Base-by-base conservation (phyloP, 2,113 vertebrate species). In the Toxotes jaculatrix region DNA sequence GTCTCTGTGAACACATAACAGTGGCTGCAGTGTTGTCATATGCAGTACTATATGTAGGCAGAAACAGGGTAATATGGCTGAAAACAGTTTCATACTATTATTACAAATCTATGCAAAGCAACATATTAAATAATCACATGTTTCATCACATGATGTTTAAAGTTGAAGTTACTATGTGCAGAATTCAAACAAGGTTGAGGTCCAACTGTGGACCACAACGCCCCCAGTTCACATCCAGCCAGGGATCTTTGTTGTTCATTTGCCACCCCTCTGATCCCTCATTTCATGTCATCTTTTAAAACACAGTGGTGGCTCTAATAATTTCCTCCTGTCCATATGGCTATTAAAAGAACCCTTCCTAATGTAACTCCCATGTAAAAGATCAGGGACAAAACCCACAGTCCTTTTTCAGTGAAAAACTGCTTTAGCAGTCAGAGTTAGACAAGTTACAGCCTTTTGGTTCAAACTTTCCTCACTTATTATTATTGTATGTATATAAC, bases 1-100 rank as follows among this genome's bases (percentile, higher is more conserved):
- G 63, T 61, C 63, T 76, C 31, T 17, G 4, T 36, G 49, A 65
- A 74, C 75, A 80, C 45, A 63, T 12, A 38, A 45, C 51, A 55
- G 51, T 13, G 32, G 59, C 63, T 36, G 19, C 36, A 56, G 53
- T 74, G 53, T 70, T 36, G 71, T 68, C 57, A 31, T 36, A 16
- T 49, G 4, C 47, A 68, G 10, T 9, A 7, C 55, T 62, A 4
- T 17, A 16, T 36, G 38, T 6, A 19, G 38, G 45, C 21, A 40
- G 38, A 8, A 40, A 23, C 34, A 12, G 5, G 17, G 17, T 59
- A 10, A 45, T 21, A 10, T 45, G 27, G 3, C 14, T 47, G 12
- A 5, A 38, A n/a, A 23, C 27, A 10, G 4, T 40, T n/a, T 40
- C 36, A 62, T 38, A n/a, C n/a, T 13, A 2, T 38, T 62, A 62